Evolutionary conservation across 1,140 invertebrate species (phyloP).

Genomic region (Cyrtorhinus lividipennis): DNA sequence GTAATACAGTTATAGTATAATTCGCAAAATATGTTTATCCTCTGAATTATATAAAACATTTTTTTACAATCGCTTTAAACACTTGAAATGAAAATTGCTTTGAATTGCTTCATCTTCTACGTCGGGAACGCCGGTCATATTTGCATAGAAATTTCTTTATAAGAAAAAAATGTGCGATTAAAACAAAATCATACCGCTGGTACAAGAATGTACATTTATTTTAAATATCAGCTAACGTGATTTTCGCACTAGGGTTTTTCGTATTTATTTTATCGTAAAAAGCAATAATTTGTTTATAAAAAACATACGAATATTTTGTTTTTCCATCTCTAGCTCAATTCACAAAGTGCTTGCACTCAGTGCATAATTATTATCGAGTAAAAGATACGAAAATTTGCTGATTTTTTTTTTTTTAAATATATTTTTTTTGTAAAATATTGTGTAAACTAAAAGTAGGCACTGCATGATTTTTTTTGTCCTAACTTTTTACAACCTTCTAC

Average conservation of each 20-base stretch:
- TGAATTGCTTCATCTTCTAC: background rate
- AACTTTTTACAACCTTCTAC: conserved; percentile 15
- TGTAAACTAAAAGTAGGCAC: conserved; percentile 15
- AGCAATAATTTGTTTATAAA: background rate
- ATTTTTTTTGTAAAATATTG: conserved; percentile 7
- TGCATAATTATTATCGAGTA: conserved; percentile 12
- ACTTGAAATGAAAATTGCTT: background rate
- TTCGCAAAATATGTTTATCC: background rate
- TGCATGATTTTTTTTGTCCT: conserved; percentile 15
- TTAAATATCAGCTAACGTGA: no score
- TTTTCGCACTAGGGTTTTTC: conserved; percentile 11
- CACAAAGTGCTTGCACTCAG: conserved; percentile 21
- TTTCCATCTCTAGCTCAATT: conserved; percentile 18
- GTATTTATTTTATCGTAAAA: background rate
- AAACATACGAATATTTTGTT: conserved; percentile 14
- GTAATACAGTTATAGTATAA: background rate
- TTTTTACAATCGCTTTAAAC: background rate
- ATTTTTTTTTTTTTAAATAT: background rate
- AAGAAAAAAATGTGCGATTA: conserved; percentile 11
- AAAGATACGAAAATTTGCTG: conserved; percentile 16
- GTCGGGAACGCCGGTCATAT: background rate
- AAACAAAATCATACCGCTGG: no score
- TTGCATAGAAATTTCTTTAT: background rate
- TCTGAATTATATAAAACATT: background rate
- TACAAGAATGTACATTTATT: background rate